These are phyloP conservation scores for Nestor notabilis DNA, from an alignment of 2,113 vertebrate species.

Conservation along the genomic window DNA sequence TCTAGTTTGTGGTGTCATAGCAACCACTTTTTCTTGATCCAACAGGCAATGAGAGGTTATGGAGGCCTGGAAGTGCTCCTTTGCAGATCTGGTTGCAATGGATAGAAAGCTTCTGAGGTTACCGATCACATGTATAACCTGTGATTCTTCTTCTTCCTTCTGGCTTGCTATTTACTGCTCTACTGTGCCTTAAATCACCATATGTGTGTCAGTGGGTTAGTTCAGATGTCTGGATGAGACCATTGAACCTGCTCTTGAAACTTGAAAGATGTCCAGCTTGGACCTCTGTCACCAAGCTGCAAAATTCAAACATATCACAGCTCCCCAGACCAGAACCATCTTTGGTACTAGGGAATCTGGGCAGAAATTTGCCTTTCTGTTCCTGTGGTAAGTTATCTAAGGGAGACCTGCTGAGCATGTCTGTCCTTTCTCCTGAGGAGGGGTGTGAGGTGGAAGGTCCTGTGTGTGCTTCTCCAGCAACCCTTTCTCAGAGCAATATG, in stretches of 20 bases:
- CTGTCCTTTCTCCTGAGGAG: not conserved
- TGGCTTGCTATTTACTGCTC: not conserved
- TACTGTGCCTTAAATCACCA: not conserved
- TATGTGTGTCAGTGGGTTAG: not conserved
- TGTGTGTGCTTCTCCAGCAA: not conserved
- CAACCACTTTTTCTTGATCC: conserved; percentile 50
- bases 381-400: not conserved
- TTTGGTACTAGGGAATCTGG: not conserved
- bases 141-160: not conserved
- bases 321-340: not conserved
- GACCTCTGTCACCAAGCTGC: not conserved
- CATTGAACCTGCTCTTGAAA: not conserved
- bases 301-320: not conserved
- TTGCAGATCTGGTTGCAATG: not conserved
- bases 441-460: not conserved
- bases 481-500: not conserved
- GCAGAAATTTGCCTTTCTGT: not conserved
- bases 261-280: not conserved
- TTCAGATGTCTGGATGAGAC: not conserved
- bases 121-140: not conserved
- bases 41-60: not conserved
- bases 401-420: not conserved
- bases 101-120: not conserved
- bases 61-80: conserved; percentile 14
- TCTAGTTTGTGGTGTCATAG: conserved; percentile 24